A percentile compares a stretch with the other conserved stretches of the same genome.
Conservation (phyloP, 2,113 vertebrate species). For the Lepus timidus region DNA sequence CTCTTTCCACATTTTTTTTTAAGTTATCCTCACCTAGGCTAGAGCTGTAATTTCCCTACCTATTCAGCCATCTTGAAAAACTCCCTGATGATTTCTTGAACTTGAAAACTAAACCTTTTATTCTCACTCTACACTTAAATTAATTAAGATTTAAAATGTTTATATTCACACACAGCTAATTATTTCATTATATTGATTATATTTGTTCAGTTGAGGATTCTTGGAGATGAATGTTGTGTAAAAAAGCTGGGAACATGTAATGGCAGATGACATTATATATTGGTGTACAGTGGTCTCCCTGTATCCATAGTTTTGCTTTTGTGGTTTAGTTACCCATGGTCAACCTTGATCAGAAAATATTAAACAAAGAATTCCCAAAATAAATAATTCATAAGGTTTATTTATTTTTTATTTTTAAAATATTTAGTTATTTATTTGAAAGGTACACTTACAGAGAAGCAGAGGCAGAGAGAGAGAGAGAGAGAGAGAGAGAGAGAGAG, state of each 20-base stretch:
- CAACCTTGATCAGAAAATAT: not conserved
- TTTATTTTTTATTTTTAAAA: too few relatives aligned
- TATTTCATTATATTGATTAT: not conserved
- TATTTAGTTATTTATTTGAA: too few relatives aligned
- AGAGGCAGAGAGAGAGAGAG: too few relatives aligned
- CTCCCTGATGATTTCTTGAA: not conserved
- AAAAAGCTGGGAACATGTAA: not conserved
- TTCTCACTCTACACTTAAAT: not conserved
- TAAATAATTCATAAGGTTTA: not conserved
- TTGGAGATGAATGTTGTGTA: not conserved
- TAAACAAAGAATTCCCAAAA: not conserved
- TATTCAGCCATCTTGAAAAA: too few relatives aligned
- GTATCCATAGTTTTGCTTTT: not conserved
- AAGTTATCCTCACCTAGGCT: too few relatives aligned
- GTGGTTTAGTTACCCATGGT: not conserved
- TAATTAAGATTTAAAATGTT: not conserved
- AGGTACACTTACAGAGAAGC: too few relatives aligned
- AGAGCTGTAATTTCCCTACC: too few relatives aligned
- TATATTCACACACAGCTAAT: not conserved
- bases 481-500: too few relatives aligned
- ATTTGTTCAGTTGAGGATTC: not conserved
- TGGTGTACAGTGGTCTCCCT: not conserved
- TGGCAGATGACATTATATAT: not conserved
- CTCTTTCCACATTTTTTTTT: too few relatives aligned
- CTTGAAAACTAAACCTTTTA: not conserved